Base-by-base conservation (phyloP, 2,888 invertebrate species). In the Anthrax anthrax region DNA sequence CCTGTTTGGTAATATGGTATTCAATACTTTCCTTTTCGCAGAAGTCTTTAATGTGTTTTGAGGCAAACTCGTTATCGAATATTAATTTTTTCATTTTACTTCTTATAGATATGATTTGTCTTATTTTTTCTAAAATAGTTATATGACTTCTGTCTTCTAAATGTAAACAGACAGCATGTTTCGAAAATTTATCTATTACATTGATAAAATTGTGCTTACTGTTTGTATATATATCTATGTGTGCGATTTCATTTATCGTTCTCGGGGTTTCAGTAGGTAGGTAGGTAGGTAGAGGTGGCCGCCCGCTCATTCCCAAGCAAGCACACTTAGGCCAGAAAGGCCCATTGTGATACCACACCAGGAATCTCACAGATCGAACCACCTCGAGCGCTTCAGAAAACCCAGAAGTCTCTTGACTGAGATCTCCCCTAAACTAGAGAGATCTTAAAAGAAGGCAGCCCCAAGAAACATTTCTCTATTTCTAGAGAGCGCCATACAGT, bases 21-120 rank as follows among this genome's bases (percentile, higher is more conserved):
- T 32, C 29, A 4, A 32, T 32, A 12, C 12, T 12, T 32, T 32
- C 29, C 12, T 12, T 32, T 32, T 32, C 12, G 12, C 29, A 32
- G 12, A 32, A 36, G 18, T 47, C 41, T 29, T 32, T 44, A n/a
- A 47, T 44, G 14, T 40, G 16, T 18, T 29, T 36, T 17, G 38
- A 40, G 17, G 29, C 36, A 27, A 49, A 46, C 23, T 46, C 49
- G 12, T 43, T 43, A 18, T 46, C 46, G 9, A 27, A 41, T n/a
- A 48, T 18, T 6, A 46, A 14, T 46, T 38, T 38, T 18, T 45
- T 45, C 27, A 44, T 42, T 43, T 39, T 48, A 18, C 44, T 41
- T 39, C 41, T 43, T 18, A 43, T 37, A 29, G 37, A 34, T 27
- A 46, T 10, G n/a, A 37, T 39, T 27, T 37, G 41, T n/a, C 23